Conservation (phyloP, 1,140 invertebrate genomes). For the Sarcophaga peregrina region DNA sequence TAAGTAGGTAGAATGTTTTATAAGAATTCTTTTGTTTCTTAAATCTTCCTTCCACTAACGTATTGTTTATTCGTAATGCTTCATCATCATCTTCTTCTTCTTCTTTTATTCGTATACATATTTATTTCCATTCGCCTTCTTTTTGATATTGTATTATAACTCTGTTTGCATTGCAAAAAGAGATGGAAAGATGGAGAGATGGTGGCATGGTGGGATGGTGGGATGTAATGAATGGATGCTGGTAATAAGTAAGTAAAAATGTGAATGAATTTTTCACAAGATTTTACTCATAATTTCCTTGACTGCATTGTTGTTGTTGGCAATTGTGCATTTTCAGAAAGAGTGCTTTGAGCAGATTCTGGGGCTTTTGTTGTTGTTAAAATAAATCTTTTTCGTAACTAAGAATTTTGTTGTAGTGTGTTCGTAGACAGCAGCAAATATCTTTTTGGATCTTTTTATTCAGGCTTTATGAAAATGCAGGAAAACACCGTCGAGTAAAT, state of each 20-base stretch:
- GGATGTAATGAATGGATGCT: too few relatives aligned
- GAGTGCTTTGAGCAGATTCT: neutral
- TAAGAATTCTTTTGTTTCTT: constrained; percentile 21
- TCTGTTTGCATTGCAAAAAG: neutral
- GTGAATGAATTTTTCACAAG: neutral
- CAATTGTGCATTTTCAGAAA: constrained; percentile 19
- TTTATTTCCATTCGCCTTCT: too few relatives aligned
- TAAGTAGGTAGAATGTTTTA: neutral
- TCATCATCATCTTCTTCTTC: too few relatives aligned
- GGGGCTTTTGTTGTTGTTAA: neutral
- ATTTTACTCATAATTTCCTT: constrained; percentile 6
- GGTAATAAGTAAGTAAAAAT: neutral
- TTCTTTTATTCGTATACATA: neutral
- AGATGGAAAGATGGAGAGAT: neutral
- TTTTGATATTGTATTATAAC: too few relatives aligned
- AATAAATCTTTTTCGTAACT: neutral
- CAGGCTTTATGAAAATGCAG: too few relatives aligned
- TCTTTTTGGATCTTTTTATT: neutral
- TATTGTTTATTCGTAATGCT: neutral
- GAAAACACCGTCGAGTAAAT: too few relatives aligned
- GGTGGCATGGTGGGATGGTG: too few relatives aligned
- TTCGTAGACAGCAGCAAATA: neutral
- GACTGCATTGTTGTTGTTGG: neutral
- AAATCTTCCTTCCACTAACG: neutral
- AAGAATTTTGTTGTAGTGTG: neutral